Conservation (phyloP, 1,140 invertebrate species). For the Lordiphosa clarofinis region DNA sequence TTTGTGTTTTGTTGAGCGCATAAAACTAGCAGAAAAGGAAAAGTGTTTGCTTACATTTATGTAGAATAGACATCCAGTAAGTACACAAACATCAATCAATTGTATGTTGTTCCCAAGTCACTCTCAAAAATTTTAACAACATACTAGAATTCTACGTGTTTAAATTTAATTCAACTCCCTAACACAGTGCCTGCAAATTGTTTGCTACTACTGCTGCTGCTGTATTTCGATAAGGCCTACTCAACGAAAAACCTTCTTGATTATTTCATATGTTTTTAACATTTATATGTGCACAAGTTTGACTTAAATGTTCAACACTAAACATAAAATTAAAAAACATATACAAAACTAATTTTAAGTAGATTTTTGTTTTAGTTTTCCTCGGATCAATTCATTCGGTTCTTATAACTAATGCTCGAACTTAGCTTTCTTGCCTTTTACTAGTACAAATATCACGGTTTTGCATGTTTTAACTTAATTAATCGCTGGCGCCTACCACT, state of each 20-base stretch:
- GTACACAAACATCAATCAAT: slow-evolving; percentile 56
- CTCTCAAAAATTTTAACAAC: slow-evolving; percentile 21
- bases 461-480: slow-evolving; percentile 48
- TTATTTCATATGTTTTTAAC: slow-evolving; percentile 57
- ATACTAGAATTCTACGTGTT: background rate
- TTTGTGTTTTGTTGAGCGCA: slow-evolving; percentile 41
- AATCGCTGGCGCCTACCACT: slow-evolving; percentile 21
- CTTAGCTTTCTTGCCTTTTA: slow-evolving; percentile 38
- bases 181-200: slow-evolving; percentile 26
- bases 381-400: slow-evolving; percentile 4
- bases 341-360: slow-evolving; percentile 73
- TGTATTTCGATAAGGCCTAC: slow-evolving; percentile 46
- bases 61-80: slow-evolving; percentile 30
- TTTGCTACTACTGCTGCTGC: slow-evolving; percentile 7
- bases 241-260: slow-evolving; percentile 39
- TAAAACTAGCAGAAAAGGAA: slow-evolving; percentile 30
- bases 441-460: slow-evolving; percentile 79
- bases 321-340: slow-evolving; percentile 56
- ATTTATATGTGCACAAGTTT: slow-evolving; percentile 77
- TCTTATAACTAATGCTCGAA: slow-evolving; percentile 15
- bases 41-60: slow-evolving; percentile 7
- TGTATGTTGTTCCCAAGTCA: slow-evolving; percentile 69
- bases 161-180: slow-evolving; percentile 34
- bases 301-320: slow-evolving; percentile 71
- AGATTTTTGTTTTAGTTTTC: slow-evolving; percentile 28